Conservation (phyloP, 2,797 vertebrate genomes). For the Poeciliopsis paucimaculata region DNA sequence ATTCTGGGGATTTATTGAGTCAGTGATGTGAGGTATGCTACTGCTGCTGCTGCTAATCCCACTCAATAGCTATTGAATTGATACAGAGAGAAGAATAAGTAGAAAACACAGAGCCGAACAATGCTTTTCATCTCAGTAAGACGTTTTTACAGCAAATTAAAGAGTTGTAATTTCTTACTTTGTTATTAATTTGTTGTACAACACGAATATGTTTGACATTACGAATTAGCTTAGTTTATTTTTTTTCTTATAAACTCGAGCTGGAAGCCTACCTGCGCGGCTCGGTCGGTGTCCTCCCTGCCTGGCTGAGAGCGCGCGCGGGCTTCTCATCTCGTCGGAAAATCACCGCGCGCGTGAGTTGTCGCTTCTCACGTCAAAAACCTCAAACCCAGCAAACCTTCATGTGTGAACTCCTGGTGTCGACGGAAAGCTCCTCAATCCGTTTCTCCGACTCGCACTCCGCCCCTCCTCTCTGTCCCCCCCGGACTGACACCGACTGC, state of each 20-base stretch:
- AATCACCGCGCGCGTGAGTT: neutral
- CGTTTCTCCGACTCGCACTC: neutral
- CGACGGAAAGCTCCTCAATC: neutral
- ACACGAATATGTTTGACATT: neutral
- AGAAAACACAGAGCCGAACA: neutral
- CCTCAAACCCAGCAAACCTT: neutral
- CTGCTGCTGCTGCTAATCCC: neutral
- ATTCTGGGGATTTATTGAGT: neutral
- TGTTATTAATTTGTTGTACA: neutral
- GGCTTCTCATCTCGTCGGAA: neutral
- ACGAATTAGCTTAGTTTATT: neutral
- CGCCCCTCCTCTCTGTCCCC: neutral
- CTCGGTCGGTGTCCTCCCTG: slow-evolving; percentile 10
- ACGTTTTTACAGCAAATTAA: neutral
- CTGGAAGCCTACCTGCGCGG: slow-evolving; percentile 49
- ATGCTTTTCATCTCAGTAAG: neutral
- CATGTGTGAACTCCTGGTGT: neutral
- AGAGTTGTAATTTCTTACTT: neutral
- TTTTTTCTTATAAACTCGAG: neutral
- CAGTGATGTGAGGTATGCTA: neutral
- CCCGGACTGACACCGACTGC: neutral
- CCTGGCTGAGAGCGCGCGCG: neutral
- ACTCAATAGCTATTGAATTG: neutral
- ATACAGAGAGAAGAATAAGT: neutral
- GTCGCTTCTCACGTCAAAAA: neutral